Base-by-base conservation (phyloP, 2,888 invertebrate genomes). In the Entomobrya proxima region DNA sequence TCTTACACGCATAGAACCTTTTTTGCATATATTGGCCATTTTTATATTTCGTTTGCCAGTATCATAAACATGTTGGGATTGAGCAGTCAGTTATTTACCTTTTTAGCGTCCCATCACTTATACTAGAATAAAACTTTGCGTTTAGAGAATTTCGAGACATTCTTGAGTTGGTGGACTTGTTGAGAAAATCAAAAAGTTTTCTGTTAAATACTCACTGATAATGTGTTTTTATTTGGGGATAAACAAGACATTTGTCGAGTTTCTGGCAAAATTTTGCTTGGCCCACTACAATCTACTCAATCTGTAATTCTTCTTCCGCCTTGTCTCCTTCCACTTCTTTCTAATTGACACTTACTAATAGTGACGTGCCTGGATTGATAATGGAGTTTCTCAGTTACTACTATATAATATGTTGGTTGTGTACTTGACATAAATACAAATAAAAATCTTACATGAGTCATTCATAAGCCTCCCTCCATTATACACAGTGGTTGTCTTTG, bases 401-500 rank as follows among this genome's bases (percentile, higher is more conserved):
- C n/a, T n/a, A n/a, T n/a, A n/a, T n/a, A n/a, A n/a, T n/a, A n/a
- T n/a, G n/a, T n/a, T n/a, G n/a, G n/a, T n/a, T n/a, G n/a, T n/a
- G n/a, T n/a, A n/a, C n/a, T n/a, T n/a, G n/a, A n/a, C n/a, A n/a
- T n/a, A 30, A 9, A 61, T 35, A 35, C n/a, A 2, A 5, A 58
- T 18, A 18, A n/a, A 30, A 32, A 61, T 35, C 2, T 61, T 35
- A 40, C 35, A 24, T 5, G 24, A 80, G 67, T 30, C 13, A 47
- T 35, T 35, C n/a, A n/a, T n/a, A n/a, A n/a, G n/a, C n/a, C n/a
- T n/a, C n/a, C n/a, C n/a, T n/a, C n/a, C n/a, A n/a, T n/a, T n/a
- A n/a, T n/a, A n/a, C n/a, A 67, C 58, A 58, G 9, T 47, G 30
- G 50, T 32, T 77, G 64, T 24, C 35, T 52, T 69, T 79, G 67